A percentile compares a stretch with the other conserved stretches of the same genome.
These are phyloP conservation scores for Meghimatium bilineatum DNA, from an alignment of 2,888 invertebrate genomes.

Conservation along the genomic window DNA sequence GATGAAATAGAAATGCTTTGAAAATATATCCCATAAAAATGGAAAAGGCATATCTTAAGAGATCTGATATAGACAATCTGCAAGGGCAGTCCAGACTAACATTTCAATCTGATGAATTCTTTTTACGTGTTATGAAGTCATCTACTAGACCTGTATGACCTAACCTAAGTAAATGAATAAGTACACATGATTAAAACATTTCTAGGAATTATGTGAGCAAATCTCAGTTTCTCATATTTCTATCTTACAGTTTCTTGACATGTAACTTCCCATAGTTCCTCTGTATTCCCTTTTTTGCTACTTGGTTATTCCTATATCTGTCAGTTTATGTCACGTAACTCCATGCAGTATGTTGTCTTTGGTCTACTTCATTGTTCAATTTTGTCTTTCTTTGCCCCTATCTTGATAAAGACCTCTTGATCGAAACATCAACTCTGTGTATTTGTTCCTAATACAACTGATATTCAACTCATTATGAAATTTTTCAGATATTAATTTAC, in stretches of 20 bases:
- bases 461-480: no score
- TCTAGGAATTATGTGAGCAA: conserved; percentile 1
- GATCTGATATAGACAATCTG: not conserved
- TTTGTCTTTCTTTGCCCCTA: no score
- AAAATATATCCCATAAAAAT: no score
- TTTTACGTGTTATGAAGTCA: not conserved
- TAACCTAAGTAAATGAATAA: no score
- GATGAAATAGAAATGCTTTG: no score
- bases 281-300: no score
- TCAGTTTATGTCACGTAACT: not conserved
- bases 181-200: not conserved
- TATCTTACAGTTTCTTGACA: not conserved
- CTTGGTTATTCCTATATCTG: no score
- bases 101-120: not conserved
- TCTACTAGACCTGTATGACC: not conserved
- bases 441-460: no score
- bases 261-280: not conserved
- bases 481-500: no score
- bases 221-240: conserved; percentile 6
- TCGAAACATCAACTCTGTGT: no score
- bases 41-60: no score
- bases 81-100: not conserved
- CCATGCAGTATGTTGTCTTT: not conserved
- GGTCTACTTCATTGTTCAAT: not conserved
- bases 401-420: no score